phyloP scores from a whole-genome alignment of 2,113 vertebrate genomes.

The Percina caprodes region DNA sequence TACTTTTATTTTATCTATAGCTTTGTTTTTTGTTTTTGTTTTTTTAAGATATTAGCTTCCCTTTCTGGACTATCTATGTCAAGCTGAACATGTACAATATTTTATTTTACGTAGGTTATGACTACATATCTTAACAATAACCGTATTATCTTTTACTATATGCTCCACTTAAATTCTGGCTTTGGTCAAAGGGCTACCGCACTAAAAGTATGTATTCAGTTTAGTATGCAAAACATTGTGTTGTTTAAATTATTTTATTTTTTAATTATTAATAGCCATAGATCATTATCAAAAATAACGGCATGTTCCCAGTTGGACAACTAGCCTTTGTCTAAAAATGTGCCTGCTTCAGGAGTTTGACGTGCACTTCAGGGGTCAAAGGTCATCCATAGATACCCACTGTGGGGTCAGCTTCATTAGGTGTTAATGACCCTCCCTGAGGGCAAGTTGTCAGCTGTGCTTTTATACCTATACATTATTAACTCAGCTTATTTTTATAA shows the following conservation, averaged over 20 bases:
- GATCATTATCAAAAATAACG: slow-evolving; percentile 29
- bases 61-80: background rate
- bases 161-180: background rate
- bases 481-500: slow-evolving; percentile 11
- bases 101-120: background rate
- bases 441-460: slow-evolving; percentile 41
- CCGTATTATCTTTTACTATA: background rate
- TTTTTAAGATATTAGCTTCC: background rate
- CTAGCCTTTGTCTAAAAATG: slow-evolving; percentile 45
- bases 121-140: background rate
- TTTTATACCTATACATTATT: slow-evolving; percentile 4
- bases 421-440: slow-evolving; percentile 71
- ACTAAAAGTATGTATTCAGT: background rate
- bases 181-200: background rate
- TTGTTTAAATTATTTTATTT: background rate
- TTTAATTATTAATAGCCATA: background rate
- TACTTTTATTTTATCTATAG: background rate
- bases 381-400: slow-evolving; percentile 62
- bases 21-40: background rate
- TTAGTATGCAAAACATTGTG: background rate
- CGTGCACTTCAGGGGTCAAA: slow-evolving; percentile 64
- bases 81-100: background rate
- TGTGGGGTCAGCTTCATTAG: slow-evolving; percentile 72
- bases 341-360: slow-evolving; percentile 49
- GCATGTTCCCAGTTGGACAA: slow-evolving; percentile 11